Evolutionary conservation across 2,113 vertebrate genomes (phyloP).

Genomic region (Pseudorasbora parva): DNA sequence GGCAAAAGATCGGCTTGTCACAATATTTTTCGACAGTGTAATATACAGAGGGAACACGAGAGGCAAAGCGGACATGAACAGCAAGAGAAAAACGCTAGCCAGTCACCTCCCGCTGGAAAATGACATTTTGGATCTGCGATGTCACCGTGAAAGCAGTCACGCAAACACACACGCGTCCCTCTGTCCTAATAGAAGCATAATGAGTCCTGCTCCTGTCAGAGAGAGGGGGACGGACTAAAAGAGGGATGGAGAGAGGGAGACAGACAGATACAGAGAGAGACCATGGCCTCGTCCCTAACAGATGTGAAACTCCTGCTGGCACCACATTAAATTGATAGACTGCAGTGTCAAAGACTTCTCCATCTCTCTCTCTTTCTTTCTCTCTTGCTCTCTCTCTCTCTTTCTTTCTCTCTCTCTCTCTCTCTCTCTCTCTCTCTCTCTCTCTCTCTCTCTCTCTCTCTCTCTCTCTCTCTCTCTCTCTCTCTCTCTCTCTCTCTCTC

Average conservation of each 20-base stretch:
- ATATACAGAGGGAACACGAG: background rate
- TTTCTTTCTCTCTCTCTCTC: background rate
- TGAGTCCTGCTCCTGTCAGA: slow-evolving; percentile 25
- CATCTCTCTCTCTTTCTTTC: background rate
- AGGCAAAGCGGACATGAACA: slow-evolving; percentile 15
- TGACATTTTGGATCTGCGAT: slow-evolving; percentile 43
- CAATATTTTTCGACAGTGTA: background rate
- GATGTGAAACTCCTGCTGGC: slow-evolving; percentile 42
- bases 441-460: background rate
- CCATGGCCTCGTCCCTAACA: slow-evolving; percentile 36
- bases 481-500: background rate
- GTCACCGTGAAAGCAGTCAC: slow-evolving; percentile 27
- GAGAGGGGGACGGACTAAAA: background rate
- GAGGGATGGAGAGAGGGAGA: slow-evolving; percentile 19
- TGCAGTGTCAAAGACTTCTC: slow-evolving; percentile 40
- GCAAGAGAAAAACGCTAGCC: slow-evolving; percentile 5
- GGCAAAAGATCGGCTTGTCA: slow-evolving; percentile 33
- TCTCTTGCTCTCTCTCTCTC: background rate
- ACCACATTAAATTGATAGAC: slow-evolving; percentile 48
- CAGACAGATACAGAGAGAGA: slow-evolving; percentile 17
- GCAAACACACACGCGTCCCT: slow-evolving; percentile 32
- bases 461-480: slow-evolving; percentile 13
- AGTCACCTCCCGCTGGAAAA: slow-evolving; percentile 34
- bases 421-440: background rate
- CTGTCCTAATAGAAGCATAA: slow-evolving; percentile 45